Conservation (phyloP, 2,888 invertebrate species). For the Pollenia labialis region DNA sequence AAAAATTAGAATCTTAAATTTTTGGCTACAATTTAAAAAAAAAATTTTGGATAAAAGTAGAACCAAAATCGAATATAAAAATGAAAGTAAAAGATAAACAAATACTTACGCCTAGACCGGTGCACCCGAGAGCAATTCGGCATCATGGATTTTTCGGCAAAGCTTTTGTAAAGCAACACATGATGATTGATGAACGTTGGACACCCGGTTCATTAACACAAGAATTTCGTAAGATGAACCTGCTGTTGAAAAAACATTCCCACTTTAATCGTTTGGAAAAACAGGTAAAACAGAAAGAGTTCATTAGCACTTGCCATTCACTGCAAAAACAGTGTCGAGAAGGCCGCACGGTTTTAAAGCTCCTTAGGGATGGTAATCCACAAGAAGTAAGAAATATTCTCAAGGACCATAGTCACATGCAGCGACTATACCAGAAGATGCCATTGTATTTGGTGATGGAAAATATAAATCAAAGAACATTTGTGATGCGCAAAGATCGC, state of each 20-base stretch:
- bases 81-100: slow-evolving; percentile 25
- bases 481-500: slow-evolving; percentile 76
- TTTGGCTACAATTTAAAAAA: slow-evolving; percentile 29
- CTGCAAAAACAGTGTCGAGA: slow-evolving; percentile 75
- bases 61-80: background rate
- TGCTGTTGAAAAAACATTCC: slow-evolving; percentile 78
- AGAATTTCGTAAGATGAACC: slow-evolving; percentile 80
- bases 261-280: slow-evolving; percentile 39
- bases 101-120: slow-evolving; percentile 74
- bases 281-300: background rate
- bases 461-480: slow-evolving; percentile 77
- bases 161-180: slow-evolving; percentile 80
- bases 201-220: slow-evolving; percentile 79
- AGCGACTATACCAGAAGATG: slow-evolving; percentile 76
- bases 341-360: slow-evolving; percentile 74
- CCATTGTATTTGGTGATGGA: slow-evolving; percentile 75
- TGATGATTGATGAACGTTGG: slow-evolving; percentile 82
- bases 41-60: background rate
- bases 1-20: background rate
- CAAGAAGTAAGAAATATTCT: slow-evolving; percentile 75
- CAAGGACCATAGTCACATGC: slow-evolving; percentile 75
- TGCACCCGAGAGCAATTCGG: slow-evolving; percentile 77
- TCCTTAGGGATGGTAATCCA: slow-evolving; percentile 66
- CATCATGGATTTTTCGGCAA: slow-evolving; percentile 82
- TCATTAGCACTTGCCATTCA: slow-evolving; percentile 7